A percentile compares a stretch with the other conserved stretches of the same genome.
phyloP scores from a whole-genome alignment of 2,113 vertebrate species.

The Daphoenositta chrysoptera region DNA sequence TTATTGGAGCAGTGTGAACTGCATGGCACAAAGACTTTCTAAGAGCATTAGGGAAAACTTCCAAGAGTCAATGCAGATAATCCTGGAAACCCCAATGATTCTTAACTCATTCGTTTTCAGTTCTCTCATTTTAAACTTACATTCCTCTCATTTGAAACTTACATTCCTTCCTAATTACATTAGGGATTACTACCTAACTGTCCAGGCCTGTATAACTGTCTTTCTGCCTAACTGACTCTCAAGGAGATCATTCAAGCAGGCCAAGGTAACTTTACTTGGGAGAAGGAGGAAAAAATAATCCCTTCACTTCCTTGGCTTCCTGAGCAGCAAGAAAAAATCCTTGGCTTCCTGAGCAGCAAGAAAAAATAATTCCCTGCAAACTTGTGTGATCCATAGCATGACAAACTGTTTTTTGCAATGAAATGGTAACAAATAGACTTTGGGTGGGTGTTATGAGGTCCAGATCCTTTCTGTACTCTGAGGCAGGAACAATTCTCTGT shows the following conservation, averaged over 20 bases:
- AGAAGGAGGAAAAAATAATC: not conserved
- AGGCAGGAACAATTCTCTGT: not conserved
- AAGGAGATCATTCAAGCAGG: not conserved
- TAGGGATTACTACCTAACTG: not conserved
- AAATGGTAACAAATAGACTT: not conserved
- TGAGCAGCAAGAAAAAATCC: too few species aligned
- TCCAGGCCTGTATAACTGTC: not conserved
- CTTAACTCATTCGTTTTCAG: not conserved
- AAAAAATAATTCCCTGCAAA: not conserved
- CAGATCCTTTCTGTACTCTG: not conserved
- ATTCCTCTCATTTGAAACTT: not conserved
- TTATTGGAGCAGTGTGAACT: not conserved
- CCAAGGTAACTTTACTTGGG: not conserved
- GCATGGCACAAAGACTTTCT: not conserved
- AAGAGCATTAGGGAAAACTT: not conserved
- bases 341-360: not conserved
- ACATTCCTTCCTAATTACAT: too few species aligned
- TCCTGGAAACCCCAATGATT: not conserved
- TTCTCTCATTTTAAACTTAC: not conserved
- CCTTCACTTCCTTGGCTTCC: not conserved
- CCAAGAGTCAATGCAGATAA: not conserved
- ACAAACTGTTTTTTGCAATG: not conserved
- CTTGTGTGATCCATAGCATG: not conserved
- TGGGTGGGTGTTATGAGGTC: not conserved
- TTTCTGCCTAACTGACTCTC: not conserved